Conservation (phyloP, 2,888 invertebrate species). For the Caenorhabditis becei region DNA sequence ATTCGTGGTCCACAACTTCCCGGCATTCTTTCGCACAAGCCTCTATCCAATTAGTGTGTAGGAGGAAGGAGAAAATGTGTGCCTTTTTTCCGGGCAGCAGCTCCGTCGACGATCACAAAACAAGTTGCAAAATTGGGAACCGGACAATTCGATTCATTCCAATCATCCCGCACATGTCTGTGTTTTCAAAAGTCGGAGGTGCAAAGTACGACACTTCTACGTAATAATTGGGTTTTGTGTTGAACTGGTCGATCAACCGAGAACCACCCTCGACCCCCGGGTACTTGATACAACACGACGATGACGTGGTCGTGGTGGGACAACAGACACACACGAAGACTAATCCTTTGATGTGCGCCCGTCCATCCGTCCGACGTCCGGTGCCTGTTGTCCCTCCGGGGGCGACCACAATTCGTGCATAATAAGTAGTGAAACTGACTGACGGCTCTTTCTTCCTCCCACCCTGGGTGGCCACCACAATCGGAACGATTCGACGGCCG, state of each 20-base stretch:
- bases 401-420: slow-evolving; percentile 35
- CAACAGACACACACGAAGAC: slow-evolving; percentile 28
- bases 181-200: slow-evolving; percentile 15
- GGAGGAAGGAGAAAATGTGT: slow-evolving; percentile 50
- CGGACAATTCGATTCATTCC: slow-evolving; percentile 30
- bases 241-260: slow-evolving; percentile 29
- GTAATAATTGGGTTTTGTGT: slow-evolving; percentile 37
- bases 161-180: slow-evolving; percentile 5
- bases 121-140: slow-evolving; percentile 52
- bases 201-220: slow-evolving; percentile 31
- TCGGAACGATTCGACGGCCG: slow-evolving; percentile 33
- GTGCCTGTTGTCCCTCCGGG: slow-evolving; percentile 14
- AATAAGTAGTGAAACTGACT: slow-evolving; percentile 42
- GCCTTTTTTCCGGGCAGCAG: slow-evolving; percentile 39
- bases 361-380: slow-evolving; percentile 38
- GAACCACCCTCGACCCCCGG: slow-evolving; percentile 28
- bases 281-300: slow-evolving; percentile 40
- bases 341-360: slow-evolving; percentile 52
- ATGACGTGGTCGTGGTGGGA: slow-evolving; percentile 32
- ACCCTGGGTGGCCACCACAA: slow-evolving; percentile 41
- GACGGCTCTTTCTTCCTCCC: slow-evolving; percentile 23
- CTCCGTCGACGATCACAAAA: slow-evolving; percentile 50
- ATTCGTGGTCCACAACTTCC: slow-evolving; percentile 49
- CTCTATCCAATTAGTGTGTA: slow-evolving; percentile 60
- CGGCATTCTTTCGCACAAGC: slow-evolving; percentile 49